These are phyloP conservation scores for Melanotaenia nigrans DNA, from an alignment of 2,797 vertebrate species.

Conservation along the genomic window DNA sequence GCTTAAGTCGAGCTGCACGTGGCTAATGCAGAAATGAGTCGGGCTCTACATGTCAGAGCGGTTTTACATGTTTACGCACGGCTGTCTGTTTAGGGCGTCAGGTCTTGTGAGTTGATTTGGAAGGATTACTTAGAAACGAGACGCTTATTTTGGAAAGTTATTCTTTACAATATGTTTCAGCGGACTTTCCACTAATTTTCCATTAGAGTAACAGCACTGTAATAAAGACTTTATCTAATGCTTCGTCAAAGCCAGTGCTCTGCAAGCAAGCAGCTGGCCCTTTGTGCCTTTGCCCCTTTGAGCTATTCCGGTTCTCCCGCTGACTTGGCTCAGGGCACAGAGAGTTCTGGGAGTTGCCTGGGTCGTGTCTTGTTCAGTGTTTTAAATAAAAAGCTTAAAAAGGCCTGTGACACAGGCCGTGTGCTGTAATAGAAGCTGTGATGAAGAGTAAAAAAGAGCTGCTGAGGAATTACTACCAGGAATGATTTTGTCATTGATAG, in stretches of 20 bases:
- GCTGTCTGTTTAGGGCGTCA: slow-evolving; percentile 22
- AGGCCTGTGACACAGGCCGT: slow-evolving; percentile 62
- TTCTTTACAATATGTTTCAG: slow-evolving; percentile 11
- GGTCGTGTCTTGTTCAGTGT: slow-evolving; percentile 62
- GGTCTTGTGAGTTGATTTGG: slow-evolving; percentile 33
- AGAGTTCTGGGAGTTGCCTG: slow-evolving; percentile 65
- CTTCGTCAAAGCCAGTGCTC: slow-evolving; percentile 67
- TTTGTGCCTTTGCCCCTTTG: slow-evolving; percentile 77
- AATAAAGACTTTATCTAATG: slow-evolving; percentile 50
- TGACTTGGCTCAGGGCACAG: slow-evolving; percentile 73
- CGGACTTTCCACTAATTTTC: slow-evolving; percentile 23
- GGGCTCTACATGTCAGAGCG: slow-evolving; percentile 18
- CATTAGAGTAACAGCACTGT: slow-evolving; percentile 18
- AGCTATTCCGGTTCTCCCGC: slow-evolving; percentile 81
- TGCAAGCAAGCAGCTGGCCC: slow-evolving; percentile 80
- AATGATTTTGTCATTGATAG: not conserved
- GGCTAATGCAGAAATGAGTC: slow-evolving; percentile 38
- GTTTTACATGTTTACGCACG: slow-evolving; percentile 45
- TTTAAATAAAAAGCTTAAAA: slow-evolving; percentile 18
- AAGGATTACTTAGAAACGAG: slow-evolving; percentile 14
- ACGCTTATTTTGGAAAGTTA: not conserved
- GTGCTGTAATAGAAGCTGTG: slow-evolving; percentile 33
- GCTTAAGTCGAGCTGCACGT: slow-evolving; percentile 32
- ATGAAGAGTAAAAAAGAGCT: slow-evolving; percentile 34
- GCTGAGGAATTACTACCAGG: slow-evolving; percentile 16